Conservation (phyloP, 2,888 invertebrate species). For the Macropis europaea region DNA sequence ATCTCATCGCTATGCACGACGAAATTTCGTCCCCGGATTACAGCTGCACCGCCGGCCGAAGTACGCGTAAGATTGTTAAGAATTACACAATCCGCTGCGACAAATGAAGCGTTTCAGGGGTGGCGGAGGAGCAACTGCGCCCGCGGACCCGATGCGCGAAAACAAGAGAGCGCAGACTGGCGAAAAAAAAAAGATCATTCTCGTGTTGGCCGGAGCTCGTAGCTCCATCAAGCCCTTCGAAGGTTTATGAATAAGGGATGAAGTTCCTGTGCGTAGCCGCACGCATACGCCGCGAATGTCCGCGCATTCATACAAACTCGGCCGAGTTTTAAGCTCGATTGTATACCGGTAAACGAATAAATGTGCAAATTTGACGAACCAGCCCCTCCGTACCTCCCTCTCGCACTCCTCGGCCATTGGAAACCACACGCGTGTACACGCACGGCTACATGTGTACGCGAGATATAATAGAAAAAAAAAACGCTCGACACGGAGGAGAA, state of each 20-base stretch:
- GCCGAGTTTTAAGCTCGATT: conserved; percentile 70
- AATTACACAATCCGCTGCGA: conserved; percentile 43
- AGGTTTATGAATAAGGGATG: conserved; percentile 73
- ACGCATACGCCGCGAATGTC: conserved; percentile 42
- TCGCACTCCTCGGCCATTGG: conserved; percentile 14
- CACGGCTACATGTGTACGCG: conserved; percentile 24
- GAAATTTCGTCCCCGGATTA: conserved; percentile 27
- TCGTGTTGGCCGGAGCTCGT: conserved; percentile 51
- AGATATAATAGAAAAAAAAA: conserved; percentile 20
- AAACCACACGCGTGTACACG: conserved; percentile 38
- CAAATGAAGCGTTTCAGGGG: conserved; percentile 60
- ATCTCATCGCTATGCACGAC: neutral
- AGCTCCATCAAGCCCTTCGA: conserved; percentile 64
- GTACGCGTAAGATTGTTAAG: conserved; percentile 34
- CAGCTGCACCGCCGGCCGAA: conserved; percentile 16
- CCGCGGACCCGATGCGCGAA: conserved; percentile 28
- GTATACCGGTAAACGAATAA: conserved; percentile 75
- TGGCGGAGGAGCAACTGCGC: conserved; percentile 13
- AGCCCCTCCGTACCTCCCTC: conserved; percentile 17
- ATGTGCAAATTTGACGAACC: conserved; percentile 76
- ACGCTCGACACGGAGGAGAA: neutral
- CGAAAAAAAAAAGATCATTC: conserved; percentile 22
- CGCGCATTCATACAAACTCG: conserved; percentile 52
- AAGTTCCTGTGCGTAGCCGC: conserved; percentile 53
- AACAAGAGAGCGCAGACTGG: conserved; percentile 34